Conservation (phyloP, 2,888 invertebrate species). For the Amaurobius ferox region DNA sequence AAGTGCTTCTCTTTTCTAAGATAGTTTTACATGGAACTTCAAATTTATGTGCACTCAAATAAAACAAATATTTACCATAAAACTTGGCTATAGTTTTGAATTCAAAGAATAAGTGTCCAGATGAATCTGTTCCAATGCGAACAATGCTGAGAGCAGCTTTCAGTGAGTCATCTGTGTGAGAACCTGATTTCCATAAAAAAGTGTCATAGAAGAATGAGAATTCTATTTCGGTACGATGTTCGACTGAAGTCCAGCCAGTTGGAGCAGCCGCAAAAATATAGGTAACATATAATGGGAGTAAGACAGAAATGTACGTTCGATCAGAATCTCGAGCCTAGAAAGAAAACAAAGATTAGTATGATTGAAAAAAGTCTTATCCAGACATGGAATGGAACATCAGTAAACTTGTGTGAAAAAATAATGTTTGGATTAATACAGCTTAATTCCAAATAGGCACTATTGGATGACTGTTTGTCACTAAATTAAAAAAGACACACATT, state of each 20-base stretch:
- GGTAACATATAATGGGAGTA: conserved; percentile 78
- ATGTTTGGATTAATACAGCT: too few species aligned
- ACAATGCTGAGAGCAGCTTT: conserved; percentile 75
- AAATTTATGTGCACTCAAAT: too few species aligned
- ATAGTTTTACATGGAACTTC: too few species aligned
- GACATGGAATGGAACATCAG: too few species aligned
- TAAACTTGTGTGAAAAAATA: too few species aligned
- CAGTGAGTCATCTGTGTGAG: conserved; percentile 76
- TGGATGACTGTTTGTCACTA: too few species aligned
- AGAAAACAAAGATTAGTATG: too few species aligned
- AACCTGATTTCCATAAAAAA: conserved; percentile 77
- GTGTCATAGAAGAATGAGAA: conserved; percentile 78
- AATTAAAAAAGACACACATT: too few species aligned
- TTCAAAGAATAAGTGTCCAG: conserved; percentile 78
- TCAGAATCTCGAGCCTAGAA: conserved; percentile 75
- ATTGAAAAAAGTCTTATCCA: too few species aligned
- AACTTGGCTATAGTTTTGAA: conserved; percentile 78
- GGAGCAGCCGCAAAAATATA: conserved; percentile 78
- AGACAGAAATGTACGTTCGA: conserved; percentile 77
- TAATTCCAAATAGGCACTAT: too few species aligned
- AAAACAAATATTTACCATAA: conserved; percentile 77
- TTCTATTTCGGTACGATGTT: conserved; percentile 78
- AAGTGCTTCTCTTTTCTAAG: too few species aligned
- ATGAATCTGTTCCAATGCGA: conserved; percentile 76
- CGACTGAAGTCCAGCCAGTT: conserved; percentile 78